These are phyloP conservation scores for Speoplatyrhinus poulsoni DNA, from an alignment of 2,113 vertebrate species.

Conservation along the genomic window DNA sequence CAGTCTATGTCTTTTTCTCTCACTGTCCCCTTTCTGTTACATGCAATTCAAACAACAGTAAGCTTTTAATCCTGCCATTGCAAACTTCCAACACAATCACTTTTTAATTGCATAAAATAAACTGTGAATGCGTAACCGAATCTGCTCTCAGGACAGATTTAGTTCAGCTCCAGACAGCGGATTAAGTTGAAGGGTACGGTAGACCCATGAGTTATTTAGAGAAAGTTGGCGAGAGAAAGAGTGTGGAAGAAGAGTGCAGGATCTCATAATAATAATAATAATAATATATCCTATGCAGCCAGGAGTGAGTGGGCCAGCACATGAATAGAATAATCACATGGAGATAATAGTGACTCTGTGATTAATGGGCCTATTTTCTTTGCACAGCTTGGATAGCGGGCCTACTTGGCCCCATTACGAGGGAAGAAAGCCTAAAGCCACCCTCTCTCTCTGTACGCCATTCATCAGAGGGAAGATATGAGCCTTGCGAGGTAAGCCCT, in stretches of 20 bases:
- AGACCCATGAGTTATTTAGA: conserved; percentile 51
- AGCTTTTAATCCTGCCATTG: conserved; percentile 64
- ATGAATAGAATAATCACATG: conserved; percentile 69
- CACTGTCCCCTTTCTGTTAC: conserved; percentile 29
- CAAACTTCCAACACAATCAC: conserved; percentile 60
- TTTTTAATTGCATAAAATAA: conserved; percentile 66
- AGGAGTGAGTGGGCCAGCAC: conserved; percentile 43
- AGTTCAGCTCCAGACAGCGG: conserved; percentile 42
- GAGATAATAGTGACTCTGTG: conserved; percentile 68
- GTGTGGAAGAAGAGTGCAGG: conserved; percentile 9
- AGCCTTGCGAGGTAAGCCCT: conserved; percentile 23
- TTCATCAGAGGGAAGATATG: conserved; percentile 60
- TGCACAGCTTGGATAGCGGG: conserved; percentile 68
- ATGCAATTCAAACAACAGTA: conserved; percentile 48
- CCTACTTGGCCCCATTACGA: conserved; percentile 71
- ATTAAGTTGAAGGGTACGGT: conserved; percentile 57
- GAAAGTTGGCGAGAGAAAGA: conserved; percentile 25
- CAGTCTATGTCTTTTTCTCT: conserved; percentile 19
- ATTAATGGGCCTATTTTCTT: conserved; percentile 73
- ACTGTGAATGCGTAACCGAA: conserved; percentile 42
- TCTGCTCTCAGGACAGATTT: conserved; percentile 57
- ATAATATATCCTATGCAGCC: conserved; percentile 43
- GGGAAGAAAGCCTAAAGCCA: conserved; percentile 61
- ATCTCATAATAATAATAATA: conserved; percentile 31
- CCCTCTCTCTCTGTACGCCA: conserved; percentile 43